Conservation (phyloP, 2,113 vertebrate species). For the Phasianus colchicus region DNA sequence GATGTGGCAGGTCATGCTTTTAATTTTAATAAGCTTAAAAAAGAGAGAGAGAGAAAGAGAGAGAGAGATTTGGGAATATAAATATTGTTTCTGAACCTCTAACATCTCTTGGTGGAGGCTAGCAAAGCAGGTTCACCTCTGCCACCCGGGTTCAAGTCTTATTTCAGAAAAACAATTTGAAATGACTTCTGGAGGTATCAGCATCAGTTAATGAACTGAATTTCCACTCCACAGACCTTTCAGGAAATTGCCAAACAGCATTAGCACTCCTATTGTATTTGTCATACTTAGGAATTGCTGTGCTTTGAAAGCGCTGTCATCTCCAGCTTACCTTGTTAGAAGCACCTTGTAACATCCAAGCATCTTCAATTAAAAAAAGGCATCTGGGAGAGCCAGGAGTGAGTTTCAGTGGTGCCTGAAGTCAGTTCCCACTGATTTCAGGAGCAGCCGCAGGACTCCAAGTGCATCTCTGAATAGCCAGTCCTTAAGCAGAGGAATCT, state of each 20-base stretch:
- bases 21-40: conserved; percentile 63
- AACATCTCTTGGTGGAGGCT: not conserved
- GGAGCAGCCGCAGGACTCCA: not conserved
- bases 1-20: conserved; percentile 70
- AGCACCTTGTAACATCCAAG: not conserved
- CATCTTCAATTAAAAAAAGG: not conserved
- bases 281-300: not conserved
- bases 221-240: conserved; percentile 4
- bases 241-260: conserved; percentile 20
- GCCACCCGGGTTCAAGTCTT: conserved; percentile 24
- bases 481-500: not conserved
- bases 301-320: not conserved
- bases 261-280: not conserved
- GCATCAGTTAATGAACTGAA: conserved; percentile 39
- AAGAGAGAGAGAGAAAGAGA: not conserved
- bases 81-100: conserved; percentile 15
- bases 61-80: conserved; percentile 11
- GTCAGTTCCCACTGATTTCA: not conserved
- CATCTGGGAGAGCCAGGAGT: not conserved
- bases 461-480: not conserved
- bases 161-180: conserved; percentile 40
- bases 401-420: not conserved
- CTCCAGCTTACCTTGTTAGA: not conserved
- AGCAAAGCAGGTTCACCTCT: conserved; percentile 40
- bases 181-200: conserved; percentile 29